Evolutionary conservation across 2,888 invertebrate species (phyloP).

Genomic region (Heliconius ismenius): DNA sequence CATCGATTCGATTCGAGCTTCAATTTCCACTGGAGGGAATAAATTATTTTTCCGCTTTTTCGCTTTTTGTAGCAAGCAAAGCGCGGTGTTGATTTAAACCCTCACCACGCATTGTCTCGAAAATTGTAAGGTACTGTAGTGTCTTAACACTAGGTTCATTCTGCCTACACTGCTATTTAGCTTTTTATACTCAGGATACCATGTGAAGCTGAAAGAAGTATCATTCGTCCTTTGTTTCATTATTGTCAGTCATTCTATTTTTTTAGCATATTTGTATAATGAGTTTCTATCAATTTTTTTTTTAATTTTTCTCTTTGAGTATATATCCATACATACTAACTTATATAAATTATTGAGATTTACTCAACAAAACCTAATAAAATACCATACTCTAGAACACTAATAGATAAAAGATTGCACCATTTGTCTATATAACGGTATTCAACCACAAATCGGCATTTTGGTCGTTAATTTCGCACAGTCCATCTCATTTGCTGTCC

Average conservation of each 20-base stretch:
- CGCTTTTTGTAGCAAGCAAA: not conserved
- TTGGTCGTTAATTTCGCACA: conserved; percentile 2
- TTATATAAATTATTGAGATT: too few species aligned
- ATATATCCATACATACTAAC: too few species aligned
- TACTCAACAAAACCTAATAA: too few species aligned
- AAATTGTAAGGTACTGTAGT: not conserved
- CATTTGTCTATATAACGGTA: not conserved
- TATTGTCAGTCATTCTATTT: too few species aligned
- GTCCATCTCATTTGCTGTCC: conserved; percentile 19
- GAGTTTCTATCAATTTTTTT: too few species aligned
- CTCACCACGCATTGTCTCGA: not conserved
- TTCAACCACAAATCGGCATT: conserved; percentile 1
- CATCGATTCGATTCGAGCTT: too few species aligned
- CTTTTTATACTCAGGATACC: too few species aligned
- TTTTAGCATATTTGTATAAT: too few species aligned
- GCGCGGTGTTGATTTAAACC: not conserved
- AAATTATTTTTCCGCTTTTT: not conserved
- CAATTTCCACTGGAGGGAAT: not conserved
- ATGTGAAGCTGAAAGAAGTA: too few species aligned
- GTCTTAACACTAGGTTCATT: not conserved
- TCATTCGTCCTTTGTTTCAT: too few species aligned
- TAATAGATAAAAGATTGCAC: not conserved
- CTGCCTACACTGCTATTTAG: not conserved
- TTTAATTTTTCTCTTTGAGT: too few species aligned
- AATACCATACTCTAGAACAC: not conserved